Percentiles rank a stretch among this genome's conserved stretches.
Evolutionary conservation across 2,797 vertebrate genomes (phyloP).

Genomic region (Thalassophryne amazonica): DNA sequence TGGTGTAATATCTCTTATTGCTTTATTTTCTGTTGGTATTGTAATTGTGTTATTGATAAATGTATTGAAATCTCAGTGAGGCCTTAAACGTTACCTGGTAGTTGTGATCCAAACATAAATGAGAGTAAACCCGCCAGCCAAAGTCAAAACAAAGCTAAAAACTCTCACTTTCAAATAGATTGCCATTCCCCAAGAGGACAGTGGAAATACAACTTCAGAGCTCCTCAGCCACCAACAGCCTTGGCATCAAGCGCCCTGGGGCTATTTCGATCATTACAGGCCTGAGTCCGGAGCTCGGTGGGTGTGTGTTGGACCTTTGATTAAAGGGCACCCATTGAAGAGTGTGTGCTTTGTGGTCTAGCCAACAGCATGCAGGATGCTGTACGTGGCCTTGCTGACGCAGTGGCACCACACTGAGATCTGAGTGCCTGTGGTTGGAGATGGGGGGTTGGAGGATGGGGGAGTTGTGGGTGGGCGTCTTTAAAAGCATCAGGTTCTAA

Average conservation of each 20-base stretch:
- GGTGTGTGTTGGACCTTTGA: constrained; percentile 36
- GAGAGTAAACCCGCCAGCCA: too few relatives aligned
- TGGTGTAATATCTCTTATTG: too few relatives aligned
- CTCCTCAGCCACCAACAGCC: background rate
- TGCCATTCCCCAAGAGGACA: background rate
- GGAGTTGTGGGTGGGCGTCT: background rate
- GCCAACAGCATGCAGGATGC: constrained; percentile 29
- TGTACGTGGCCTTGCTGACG: constrained; percentile 18
- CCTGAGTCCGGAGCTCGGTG: constrained; percentile 2
- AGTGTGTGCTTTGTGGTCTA: constrained; percentile 57
- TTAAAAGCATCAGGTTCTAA: constrained; percentile 10
- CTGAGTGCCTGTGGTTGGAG: constrained; percentile 19
- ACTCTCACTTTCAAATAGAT: too few relatives aligned
- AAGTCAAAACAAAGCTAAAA: too few relatives aligned
- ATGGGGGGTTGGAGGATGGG: background rate
- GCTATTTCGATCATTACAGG: constrained; percentile 52
- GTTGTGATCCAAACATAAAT: too few relatives aligned
- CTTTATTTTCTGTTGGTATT: too few relatives aligned
- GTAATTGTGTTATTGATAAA: too few relatives aligned
- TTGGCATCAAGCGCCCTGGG: constrained; percentile 10
- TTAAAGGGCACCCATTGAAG: constrained; percentile 53
- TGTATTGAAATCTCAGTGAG: too few relatives aligned
- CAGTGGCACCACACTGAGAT: constrained; percentile 33
- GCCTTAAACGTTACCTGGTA: too few relatives aligned
- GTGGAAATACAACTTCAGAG: constrained; percentile 29